Base-by-base conservation (phyloP, 92 coral and sea anemone genomes). In the Paragorgia papillata region DNA sequence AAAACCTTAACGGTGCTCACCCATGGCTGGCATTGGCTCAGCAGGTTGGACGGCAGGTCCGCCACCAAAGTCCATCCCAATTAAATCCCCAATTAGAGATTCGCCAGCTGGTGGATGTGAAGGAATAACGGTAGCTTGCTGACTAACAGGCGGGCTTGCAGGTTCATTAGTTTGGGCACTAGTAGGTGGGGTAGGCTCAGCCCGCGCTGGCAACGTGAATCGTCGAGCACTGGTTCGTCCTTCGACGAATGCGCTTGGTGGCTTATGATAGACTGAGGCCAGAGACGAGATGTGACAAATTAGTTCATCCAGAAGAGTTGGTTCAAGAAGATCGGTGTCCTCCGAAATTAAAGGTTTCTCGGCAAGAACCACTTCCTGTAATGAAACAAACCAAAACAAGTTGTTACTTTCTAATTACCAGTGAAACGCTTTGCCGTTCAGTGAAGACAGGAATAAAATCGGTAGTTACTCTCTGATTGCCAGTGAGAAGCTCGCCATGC, bases 221-320 rank as follows among this genome's bases (percentile, higher is more conserved):
- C 99, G 87, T 24, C 99, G 86, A 40, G 97, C 99, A 12, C 97
- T 93, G 22, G 99, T 95, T 43, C 99, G 97, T 3, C 99, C 99
- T 61, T 95, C 99, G 9, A 95, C 99, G 85, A 95, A 95, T n/a
- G 99, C 92, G 83, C 99, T 95, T 64, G 99, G 99, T 22, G 99
- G 99, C 71, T 95, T 95, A 79, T 95, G 99, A 73, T 95, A 95
- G 59, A 95, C 99, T 40, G 99, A 95, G 0, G 99, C 99, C 84
- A 95, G 83, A 1, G 99, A 91, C 32, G 99, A 95, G 74, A 95
- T 95, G 76, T 95, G 93, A 56, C 99, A 95, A 70, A 95, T 95
- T 53, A 95, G 91, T 57, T 95, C 99, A 74, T 95, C 99, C 69
- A 95, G 74, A n/a, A 95, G 75, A 2, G 99, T 91, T 9, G 99